Evolutionary conservation across 2,113 vertebrate genomes (phyloP).

Genomic region (Chrysochloris asiatica): DNA sequence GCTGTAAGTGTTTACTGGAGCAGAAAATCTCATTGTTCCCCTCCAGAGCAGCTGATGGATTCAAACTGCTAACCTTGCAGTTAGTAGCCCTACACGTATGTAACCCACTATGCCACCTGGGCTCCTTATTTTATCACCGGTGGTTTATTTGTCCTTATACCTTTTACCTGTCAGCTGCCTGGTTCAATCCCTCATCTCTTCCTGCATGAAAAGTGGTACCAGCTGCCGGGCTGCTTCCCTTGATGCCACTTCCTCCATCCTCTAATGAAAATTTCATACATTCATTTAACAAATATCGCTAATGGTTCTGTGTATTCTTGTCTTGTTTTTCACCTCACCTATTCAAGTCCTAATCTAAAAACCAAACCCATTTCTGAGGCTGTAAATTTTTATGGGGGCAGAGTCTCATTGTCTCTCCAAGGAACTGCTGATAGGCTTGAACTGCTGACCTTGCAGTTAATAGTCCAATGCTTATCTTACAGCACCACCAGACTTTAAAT

Average conservation of each 20-base stretch:
- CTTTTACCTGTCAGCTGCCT: neutral
- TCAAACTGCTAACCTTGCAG: too few species aligned
- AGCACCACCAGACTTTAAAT: neutral
- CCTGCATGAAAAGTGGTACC: neutral
- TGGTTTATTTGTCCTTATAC: constrained; percentile 8
- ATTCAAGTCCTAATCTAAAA: neutral
- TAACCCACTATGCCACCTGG: too few species aligned
- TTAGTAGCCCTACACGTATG: too few species aligned
- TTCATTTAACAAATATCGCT: neutral
- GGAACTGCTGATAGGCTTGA: too few species aligned
- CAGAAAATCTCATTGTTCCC: too few species aligned
- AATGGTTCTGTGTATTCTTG: neutral
- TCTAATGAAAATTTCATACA: constrained; percentile 29
- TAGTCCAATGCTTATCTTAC: too few species aligned
- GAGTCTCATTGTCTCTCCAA: too few species aligned
- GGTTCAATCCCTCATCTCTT: neutral
- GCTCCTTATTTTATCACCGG: neutral
- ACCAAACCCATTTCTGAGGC: too few species aligned
- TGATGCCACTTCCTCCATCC: neutral
- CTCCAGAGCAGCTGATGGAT: too few species aligned
- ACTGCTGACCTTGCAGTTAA: too few species aligned
- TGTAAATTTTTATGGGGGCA: too few species aligned
- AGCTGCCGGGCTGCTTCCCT: neutral
- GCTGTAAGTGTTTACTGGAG: too few species aligned
- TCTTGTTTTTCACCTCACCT: neutral